Evolutionary conservation across 2,113 vertebrate genomes (phyloP), one percentile per base, ranked within the genome.

Genomic region (Brachyistius frenatus): DNA sequence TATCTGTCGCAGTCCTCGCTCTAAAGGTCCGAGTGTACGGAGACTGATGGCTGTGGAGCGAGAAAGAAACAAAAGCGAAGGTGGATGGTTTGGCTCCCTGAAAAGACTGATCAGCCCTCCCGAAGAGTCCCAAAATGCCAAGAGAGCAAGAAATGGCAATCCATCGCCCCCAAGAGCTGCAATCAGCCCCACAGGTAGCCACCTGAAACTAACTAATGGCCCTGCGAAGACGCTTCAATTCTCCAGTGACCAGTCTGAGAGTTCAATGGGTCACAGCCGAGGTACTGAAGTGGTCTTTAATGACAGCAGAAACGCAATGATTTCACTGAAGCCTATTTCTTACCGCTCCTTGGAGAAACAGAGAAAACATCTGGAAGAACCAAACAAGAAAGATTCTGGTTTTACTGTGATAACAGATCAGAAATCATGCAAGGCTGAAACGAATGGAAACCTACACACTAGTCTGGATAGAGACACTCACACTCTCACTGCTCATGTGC

Each of bases 31-130:
- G 4, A 53, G 16, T 37, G 46, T 46, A 41, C 82, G 44, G 44
- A 85, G 64, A 44, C 33, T 36, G 32, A 83, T 73, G 32, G 73
- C 1, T 23, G 31, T 52, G 52, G 54, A 73, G 46, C 69, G 58
- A 78, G 37, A 23, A 68, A 66, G 41, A 53, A 7, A 23, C 32
- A 76, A 68, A 36, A 74, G 73, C 39, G 47, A 80, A n/a, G 37
- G 52, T 2, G 39, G 62, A n/a, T 85, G 53, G 14, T 81, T 67
- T 56, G 63, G 60, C 32, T 88, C 93, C 3, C 11, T 83, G 6
- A 95, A 94, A 83, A 91, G 92, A 76, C 70, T 91, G 62, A 80
- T 94, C 61, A 89, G 81, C n/a, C 86, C 89, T 8, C 70, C 87
- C 1, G 86, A 92, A 57, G 88, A 80, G 6, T 66, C 83, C 13